These are phyloP conservation scores for Sebastes cheni DNA, from an alignment of 2,797 vertebrate species.

Conservation along the genomic window DNA sequence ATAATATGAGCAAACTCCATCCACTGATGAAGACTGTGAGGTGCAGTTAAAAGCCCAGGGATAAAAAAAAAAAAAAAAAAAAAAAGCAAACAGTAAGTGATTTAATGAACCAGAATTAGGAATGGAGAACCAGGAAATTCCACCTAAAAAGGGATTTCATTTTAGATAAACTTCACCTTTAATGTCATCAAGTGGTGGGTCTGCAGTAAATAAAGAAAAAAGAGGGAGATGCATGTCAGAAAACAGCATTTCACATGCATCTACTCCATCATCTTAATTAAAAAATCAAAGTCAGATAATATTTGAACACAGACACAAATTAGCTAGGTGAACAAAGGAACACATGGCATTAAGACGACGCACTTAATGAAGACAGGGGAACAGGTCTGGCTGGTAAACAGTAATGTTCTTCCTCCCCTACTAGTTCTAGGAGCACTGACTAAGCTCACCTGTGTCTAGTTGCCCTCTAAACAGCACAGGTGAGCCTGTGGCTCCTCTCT, in stretches of 20 bases:
- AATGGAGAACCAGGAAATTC: neutral
- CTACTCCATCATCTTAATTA: neutral
- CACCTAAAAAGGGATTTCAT: neutral
- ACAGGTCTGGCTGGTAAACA: neutral
- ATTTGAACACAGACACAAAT: neutral
- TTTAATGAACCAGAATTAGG: neutral
- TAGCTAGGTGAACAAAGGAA: neutral
- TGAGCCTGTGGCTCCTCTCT: neutral
- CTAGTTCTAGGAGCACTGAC: neutral
- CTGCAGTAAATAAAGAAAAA: neutral
- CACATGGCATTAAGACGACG: neutral
- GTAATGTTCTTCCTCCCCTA: neutral
- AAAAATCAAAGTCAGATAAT: neutral
- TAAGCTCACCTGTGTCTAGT: neutral
- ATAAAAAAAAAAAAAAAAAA: neutral
- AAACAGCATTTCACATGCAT: neutral
- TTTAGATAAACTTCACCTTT: neutral
- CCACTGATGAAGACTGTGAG: neutral
- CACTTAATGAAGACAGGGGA: neutral
- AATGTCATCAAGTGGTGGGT: neutral
- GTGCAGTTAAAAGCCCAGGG: neutral
- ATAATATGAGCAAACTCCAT: neutral
- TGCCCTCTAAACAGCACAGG: neutral
- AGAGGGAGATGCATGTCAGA: neutral
- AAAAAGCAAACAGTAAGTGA: neutral